Evolutionary conservation across 2,888 invertebrate species (phyloP).

Genomic region (Acrobasis suavella): DNA sequence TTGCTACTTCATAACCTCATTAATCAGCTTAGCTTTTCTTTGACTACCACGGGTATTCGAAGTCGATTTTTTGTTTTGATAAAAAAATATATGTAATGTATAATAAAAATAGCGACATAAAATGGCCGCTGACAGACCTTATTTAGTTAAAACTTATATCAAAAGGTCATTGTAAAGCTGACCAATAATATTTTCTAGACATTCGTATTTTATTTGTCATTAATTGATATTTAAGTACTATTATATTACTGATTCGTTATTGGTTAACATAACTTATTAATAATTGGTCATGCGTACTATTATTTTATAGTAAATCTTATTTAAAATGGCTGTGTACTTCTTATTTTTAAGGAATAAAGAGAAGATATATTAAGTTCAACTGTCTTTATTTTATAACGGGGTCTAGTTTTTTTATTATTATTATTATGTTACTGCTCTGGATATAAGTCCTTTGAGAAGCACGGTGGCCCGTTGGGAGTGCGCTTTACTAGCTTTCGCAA

Average conservation of each 20-base stretch:
- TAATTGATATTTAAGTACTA: background rate
- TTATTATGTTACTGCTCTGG: too few species aligned
- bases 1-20: too few species aligned
- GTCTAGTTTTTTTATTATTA: background rate
- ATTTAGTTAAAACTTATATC: background rate
- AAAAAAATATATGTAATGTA: background rate
- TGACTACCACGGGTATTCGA: background rate
- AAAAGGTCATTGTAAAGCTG: background rate
- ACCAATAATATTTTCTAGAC: background rate
- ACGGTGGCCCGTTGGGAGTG: too few species aligned
- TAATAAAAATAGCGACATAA: background rate
- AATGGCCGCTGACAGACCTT: background rate
- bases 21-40: too few species aligned
- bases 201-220: background rate
- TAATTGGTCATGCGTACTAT: constrained; percentile 1
- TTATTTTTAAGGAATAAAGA: constrained; percentile 60
- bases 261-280: background rate
- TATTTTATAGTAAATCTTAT: constrained; percentile 32
- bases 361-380: constrained; percentile 28
- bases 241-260: background rate
- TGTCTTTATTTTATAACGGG: constrained; percentile 9
- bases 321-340: constrained; percentile 79
- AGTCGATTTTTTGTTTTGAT: background rate
- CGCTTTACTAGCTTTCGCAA: too few species aligned
- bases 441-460: too few species aligned